Evolutionary conservation across 2,888 invertebrate genomes (phyloP), one percentile per base, ranked within the genome.

Genomic region (Lycaena phlaeas): DNA sequence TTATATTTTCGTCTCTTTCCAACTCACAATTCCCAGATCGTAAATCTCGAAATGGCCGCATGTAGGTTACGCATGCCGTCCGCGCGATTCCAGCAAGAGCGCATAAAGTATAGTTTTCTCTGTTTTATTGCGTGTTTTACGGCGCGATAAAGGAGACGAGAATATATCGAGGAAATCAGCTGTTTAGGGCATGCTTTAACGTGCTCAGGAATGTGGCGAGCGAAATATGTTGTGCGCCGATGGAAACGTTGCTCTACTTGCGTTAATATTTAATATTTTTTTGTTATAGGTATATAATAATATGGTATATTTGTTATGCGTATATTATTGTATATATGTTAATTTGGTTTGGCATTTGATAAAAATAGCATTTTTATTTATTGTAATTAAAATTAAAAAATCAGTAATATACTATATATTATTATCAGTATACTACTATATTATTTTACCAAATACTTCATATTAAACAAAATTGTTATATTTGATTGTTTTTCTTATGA

Each of bases 31-130:
- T 85, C 85, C 85, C 85, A 85, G 85, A 70, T 85, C 85, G 85
- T 85, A 85, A 85, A 85, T 85, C 84, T 82, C 69, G 85, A 85
- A 85, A 85, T 82, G 85, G 85, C 85, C 85, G 84, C 85, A 84
- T 85, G 82, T 85, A 85, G 85, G 82, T 85, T 85, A 85, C 84
- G 85, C 79, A 79, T 82, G 81, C 77, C 76, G 79, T 75, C 74
- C 76, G 73, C 77, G 77, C 75, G 66, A 71, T 69, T 69, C 74
- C 68, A 56, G 70, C 52, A 71, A 71, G 74, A 78, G 79, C 76
- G 70, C 78, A 78, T 82, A 84, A 84, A 82, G 62, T 82, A 82
- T 78, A 77, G 75, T 78, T 75, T 74, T 85, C 85, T 85, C 85
- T 82, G 81, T 85, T 82, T 81, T 79, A 79, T 84, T 79, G 70